Percentiles rank a stretch among this genome's conserved stretches.
Conservation (phyloP, 2,797 vertebrate species). For the Takifugu rubripes region DNA sequence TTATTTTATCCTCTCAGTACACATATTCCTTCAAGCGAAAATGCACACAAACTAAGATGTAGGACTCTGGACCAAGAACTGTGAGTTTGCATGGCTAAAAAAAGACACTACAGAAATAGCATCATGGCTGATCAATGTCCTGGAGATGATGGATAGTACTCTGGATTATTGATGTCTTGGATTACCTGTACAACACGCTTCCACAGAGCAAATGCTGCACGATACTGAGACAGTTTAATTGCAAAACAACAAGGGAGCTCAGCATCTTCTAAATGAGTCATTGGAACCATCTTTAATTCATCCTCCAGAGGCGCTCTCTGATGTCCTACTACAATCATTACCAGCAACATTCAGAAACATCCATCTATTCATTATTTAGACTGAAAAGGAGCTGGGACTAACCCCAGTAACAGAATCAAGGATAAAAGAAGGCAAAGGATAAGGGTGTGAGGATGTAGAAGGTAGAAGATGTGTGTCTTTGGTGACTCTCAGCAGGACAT, state of each 20-base stretch:
- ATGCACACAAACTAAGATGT: slow-evolving; percentile 19
- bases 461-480: slow-evolving; percentile 16
- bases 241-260: slow-evolving; percentile 7
- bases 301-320: slow-evolving; percentile 1
- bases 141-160: slow-evolving; percentile 36
- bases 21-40: slow-evolving; percentile 39
- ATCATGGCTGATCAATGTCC: slow-evolving; percentile 57
- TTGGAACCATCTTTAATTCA: slow-evolving; percentile 7
- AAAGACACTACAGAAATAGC: slow-evolving; percentile 62
- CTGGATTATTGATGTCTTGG: slow-evolving; percentile 55
- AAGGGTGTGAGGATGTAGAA: slow-evolving; percentile 2
- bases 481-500: slow-evolving; percentile 54
- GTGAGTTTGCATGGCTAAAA: slow-evolving; percentile 59
- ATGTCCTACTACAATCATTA: neutral
- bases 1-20: slow-evolving; percentile 16
- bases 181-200: slow-evolving; percentile 27
- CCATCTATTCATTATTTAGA: slow-evolving; percentile 11
- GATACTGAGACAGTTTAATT: slow-evolving; percentile 11
- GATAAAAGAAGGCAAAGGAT: slow-evolving; percentile 4
- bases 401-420: neutral
- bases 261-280: slow-evolving; percentile 11
- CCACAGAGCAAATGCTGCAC: slow-evolving; percentile 11
- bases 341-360: slow-evolving; percentile 1
- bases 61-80: slow-evolving; percentile 24
- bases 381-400: neutral